A percentile compares a stretch with the other conserved stretches of the same genome.
Evolutionary conservation across 2,113 vertebrate species (phyloP).

Genomic region (Cyanoderma ruficeps): DNA sequence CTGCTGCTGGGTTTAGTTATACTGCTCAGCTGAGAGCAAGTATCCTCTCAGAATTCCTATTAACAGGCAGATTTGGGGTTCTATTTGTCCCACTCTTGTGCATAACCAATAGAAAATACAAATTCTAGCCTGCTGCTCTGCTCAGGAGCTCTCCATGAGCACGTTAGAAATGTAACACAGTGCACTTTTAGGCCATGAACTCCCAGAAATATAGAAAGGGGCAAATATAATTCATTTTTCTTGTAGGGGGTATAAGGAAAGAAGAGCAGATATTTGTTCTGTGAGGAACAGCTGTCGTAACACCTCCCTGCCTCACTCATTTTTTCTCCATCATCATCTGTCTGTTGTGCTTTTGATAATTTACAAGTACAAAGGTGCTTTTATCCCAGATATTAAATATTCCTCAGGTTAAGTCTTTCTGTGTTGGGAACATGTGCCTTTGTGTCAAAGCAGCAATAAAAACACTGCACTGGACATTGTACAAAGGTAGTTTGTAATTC

Average conservation of each 20-base stretch:
- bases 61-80: background rate
- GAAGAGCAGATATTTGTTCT: background rate
- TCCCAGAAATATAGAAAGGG: background rate
- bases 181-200: background rate
- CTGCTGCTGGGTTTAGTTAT: background rate
- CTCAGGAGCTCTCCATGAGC: background rate
- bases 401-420: background rate
- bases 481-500: background rate
- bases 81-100: accelerated
- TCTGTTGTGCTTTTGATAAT: background rate
- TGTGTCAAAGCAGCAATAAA: background rate
- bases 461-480: background rate
- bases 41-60: background rate
- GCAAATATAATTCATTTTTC: background rate
- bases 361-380: background rate
- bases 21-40: background rate
- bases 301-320: background rate
- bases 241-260: background rate
- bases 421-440: background rate
- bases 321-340: background rate
- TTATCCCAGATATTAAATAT: background rate
- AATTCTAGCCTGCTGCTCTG: background rate
- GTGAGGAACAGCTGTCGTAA: background rate
- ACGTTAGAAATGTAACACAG: background rate
- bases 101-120: background rate